A percentile compares a stretch with the other conserved stretches of the same genome.
Evolutionary conservation across 1,140 invertebrate genomes (phyloP).

Genomic region (Drosophila busckii): DNA sequence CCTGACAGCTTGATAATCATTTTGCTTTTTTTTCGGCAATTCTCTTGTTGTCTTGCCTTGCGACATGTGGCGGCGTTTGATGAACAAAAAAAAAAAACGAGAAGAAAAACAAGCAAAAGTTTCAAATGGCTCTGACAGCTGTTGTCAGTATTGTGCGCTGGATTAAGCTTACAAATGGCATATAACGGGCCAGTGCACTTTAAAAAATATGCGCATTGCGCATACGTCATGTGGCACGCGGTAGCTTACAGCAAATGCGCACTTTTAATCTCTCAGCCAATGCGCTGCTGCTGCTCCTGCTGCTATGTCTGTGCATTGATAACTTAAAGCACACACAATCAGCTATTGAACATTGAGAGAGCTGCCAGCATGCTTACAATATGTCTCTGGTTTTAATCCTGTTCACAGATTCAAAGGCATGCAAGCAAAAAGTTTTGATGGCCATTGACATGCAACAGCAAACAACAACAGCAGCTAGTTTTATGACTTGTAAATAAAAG

Average conservation of each 20-base stretch:
- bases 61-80: constrained; percentile 62
- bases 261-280: too few relatives aligned
- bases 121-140: constrained; percentile 57
- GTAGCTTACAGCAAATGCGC: neutral
- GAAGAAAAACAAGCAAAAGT: constrained; percentile 18
- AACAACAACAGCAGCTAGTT: too few relatives aligned
- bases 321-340: too few relatives aligned
- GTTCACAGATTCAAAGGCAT: constrained; percentile 19
- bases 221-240: constrained; percentile 49
- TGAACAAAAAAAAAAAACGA: constrained; percentile 55
- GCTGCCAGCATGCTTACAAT: too few relatives aligned
- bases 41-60: too few relatives aligned
- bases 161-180: constrained; percentile 39
- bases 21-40: constrained; percentile 20
- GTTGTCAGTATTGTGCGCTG: constrained; percentile 34
- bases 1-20: constrained; percentile 65
- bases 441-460: neutral
- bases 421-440: too few relatives aligned
- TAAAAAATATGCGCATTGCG: constrained; percentile 34
- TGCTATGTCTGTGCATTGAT: too few relatives aligned
- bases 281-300: neutral
- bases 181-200: constrained; percentile 41
- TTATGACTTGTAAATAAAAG: too few relatives aligned
- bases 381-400: too few relatives aligned
- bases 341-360: too few relatives aligned